These are phyloP conservation scores for Hyles lineata DNA, from an alignment of 2,888 invertebrate species.

Conservation along the genomic window DNA sequence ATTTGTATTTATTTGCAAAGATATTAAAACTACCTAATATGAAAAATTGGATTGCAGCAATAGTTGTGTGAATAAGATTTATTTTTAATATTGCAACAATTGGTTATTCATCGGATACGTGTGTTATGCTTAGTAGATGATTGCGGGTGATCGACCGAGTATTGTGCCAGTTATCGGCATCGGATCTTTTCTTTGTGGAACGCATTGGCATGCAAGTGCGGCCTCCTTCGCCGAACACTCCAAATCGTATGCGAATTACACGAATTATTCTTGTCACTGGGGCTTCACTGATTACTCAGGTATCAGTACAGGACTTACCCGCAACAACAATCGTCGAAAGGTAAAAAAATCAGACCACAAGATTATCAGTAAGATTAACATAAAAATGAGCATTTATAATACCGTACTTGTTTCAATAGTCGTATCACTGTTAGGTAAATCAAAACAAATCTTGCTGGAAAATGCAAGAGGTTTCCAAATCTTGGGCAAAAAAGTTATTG, in stretches of 20 bases:
- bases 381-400: neutral
- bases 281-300: slow-evolving; percentile 61
- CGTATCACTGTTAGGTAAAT: too few relatives aligned
- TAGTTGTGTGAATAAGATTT: neutral
- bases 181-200: slow-evolving; percentile 76
- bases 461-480: too few relatives aligned
- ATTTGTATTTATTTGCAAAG: neutral
- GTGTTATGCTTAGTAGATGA: slow-evolving; percentile 27
- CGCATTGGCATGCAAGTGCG: slow-evolving; percentile 73
- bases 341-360: neutral
- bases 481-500: too few relatives aligned
- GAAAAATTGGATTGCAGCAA: neutral
- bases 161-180: slow-evolving; percentile 75
- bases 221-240: slow-evolving; percentile 72
- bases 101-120: slow-evolving; percentile 33
- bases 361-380: neutral
- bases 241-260: slow-evolving; percentile 72
- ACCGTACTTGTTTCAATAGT: too few relatives aligned
- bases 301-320: slow-evolving; percentile 37
- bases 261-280: slow-evolving; percentile 60
- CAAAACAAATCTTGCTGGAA: too few relatives aligned
- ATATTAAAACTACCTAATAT: neutral
- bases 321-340: neutral
- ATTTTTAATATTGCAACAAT: slow-evolving; percentile 29
- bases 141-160: slow-evolving; percentile 74